Base-by-base conservation (phyloP, 92 coral and sea anemone genomes). In the Actinernus sp. region DNA sequence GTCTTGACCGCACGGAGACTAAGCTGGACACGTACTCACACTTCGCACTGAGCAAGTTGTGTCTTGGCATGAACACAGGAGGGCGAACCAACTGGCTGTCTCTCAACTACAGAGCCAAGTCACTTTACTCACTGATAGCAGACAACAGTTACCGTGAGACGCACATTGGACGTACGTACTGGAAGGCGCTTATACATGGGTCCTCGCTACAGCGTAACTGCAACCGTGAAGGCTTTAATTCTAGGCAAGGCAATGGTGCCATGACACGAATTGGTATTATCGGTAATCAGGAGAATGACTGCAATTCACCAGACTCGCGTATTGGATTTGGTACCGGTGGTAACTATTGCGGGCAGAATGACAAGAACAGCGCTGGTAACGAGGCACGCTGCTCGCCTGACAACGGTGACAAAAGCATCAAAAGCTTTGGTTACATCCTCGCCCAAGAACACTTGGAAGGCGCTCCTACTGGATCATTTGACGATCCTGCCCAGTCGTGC, bases 261-360 rank as follows among this genome's bases (percentile, higher is more conserved):
- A 71, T 61, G 61, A 49, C 67, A 25, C 47, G 85, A 33, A 78
- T 78, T 10, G 85, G 85, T 14, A 78, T 78, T 23, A 61, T 78
- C 27, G 64, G 50, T 30, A 68, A 78, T 55, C 85, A 59, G 41
- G 85, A 68, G 12, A 68, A 59, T 37, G 14, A 68, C 48, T 78
- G 85, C 10, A 12, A 25, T 2, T 11, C 63, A 2, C 85, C 85
- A 11, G 85, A 78, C 28, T 78, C 85, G 7, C 56, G 85, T 17
- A 78, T 78, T 31, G 85, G 85, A 9, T 58, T 78, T 44, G 85
- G 85, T 22, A 64, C 77, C 2, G 71, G 23, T 3, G 78, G 78
- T 1, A 32, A 23, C 24, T 47, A 29, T 28, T 78, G 78, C 30
- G 65, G 64, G 17, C 72, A 78, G 31, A 37, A 68, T 1, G 27